Conservation (phyloP, 1,140 invertebrate species). For the Thaumatotibia leucotreta region DNA sequence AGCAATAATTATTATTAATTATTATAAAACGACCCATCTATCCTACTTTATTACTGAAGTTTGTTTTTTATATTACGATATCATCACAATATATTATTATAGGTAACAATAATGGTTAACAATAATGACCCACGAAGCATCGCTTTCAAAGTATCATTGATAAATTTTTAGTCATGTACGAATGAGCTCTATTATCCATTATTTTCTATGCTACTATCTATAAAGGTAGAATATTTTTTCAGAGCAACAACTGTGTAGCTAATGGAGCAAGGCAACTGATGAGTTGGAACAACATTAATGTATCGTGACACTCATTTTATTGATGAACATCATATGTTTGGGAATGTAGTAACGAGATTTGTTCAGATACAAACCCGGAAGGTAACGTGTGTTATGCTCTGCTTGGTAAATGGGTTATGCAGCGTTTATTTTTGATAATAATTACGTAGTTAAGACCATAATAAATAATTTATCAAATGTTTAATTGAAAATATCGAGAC, state of each 20-base stretch:
- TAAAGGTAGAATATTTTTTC: background rate
- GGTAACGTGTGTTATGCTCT: background rate
- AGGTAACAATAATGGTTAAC: too few relatives aligned
- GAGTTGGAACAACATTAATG: constrained; percentile 12
- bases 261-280: constrained; percentile 4
- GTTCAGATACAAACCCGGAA: background rate
- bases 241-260: background rate
- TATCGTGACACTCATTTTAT: constrained; percentile 10
- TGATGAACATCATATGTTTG: constrained; percentile 10
- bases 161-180: too few relatives aligned
- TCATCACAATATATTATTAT: too few relatives aligned
- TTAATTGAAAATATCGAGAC: too few relatives aligned
- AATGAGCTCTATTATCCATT: background rate
- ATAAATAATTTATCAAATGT: too few relatives aligned
- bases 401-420: background rate
- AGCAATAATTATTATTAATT: too few relatives aligned
- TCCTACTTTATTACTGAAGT: too few relatives aligned
- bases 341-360: background rate
- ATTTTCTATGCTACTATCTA: background rate
- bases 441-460: too few relatives aligned
- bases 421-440: too few relatives aligned
- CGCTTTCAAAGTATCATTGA: too few relatives aligned
- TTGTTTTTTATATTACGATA: too few relatives aligned
- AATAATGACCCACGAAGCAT: background rate
- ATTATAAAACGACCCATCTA: too few relatives aligned